Conservation (phyloP, 2,797 vertebrate species). For the Furcifer pardalis region DNA sequence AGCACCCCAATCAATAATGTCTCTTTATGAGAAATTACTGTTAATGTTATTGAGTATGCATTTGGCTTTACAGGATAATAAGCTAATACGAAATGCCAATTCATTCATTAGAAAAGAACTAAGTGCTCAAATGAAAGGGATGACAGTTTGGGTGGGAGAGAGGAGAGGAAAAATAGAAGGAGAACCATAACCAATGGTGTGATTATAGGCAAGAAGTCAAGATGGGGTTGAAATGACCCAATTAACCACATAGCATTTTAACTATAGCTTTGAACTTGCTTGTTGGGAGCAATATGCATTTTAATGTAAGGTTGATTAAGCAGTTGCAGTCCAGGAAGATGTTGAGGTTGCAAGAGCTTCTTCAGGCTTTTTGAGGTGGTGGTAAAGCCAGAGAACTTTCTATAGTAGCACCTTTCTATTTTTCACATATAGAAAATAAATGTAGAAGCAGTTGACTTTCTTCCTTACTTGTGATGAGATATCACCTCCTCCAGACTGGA, state of each 20-base stretch:
- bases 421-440: background rate
- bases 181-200: slow-evolving; percentile 74
- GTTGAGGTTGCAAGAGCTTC: slow-evolving; percentile 14
- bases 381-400: background rate
- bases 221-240: slow-evolving; percentile 83
- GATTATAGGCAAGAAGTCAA: slow-evolving; percentile 82
- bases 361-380: background rate
- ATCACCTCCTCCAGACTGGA: background rate
- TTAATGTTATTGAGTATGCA: slow-evolving; percentile 97
- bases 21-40: slow-evolving; percentile 98
- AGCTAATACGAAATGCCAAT: slow-evolving; percentile 98
- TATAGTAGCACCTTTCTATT: background rate
- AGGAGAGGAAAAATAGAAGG: no score
- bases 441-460: no score
- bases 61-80: slow-evolving; percentile 91
- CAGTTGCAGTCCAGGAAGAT: slow-evolving; percentile 61
- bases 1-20: slow-evolving; percentile 93
- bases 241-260: slow-evolving; percentile 70
- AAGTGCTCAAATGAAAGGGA: slow-evolving; percentile 78
- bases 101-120: slow-evolving; percentile 90
- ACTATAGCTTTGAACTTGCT: slow-evolving; percentile 69
- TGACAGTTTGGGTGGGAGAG: slow-evolving; percentile 74
- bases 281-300: slow-evolving; percentile 66
- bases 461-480: background rate
- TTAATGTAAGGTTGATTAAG: slow-evolving; percentile 63